These are phyloP conservation scores for Myotis planiceps DNA, from an alignment of 2,797 vertebrate genomes.

Conservation along the genomic window DNA sequence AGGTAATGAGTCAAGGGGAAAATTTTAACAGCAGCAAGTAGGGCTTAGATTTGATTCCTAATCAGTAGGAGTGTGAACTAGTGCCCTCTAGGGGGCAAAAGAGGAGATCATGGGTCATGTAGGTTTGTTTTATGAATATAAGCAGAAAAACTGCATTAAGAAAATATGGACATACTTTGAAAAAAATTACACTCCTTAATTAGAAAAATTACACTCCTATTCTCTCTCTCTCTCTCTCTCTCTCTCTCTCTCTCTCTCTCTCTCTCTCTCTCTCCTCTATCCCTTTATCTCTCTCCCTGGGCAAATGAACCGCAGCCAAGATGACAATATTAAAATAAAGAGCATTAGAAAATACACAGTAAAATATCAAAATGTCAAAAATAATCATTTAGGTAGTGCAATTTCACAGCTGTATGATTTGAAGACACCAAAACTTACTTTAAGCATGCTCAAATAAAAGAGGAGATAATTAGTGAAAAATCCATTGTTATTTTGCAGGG, in stretches of 20 bases:
- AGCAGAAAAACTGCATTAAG: not conserved
- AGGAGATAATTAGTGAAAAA: conserved; percentile 27
- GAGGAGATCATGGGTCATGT: not conserved
- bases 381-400: not conserved
- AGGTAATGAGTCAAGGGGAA: not conserved
- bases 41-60: not conserved
- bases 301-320: not conserved
- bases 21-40: not conserved
- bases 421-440: conserved; percentile 46
- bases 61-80: conserved; percentile 22
- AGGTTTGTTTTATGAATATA: not conserved
- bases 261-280: not conserved
- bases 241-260: not conserved
- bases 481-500: not conserved
- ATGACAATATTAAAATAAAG: not conserved
- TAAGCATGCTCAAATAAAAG: not conserved
- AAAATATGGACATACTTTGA: not conserved
- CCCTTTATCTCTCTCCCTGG: not conserved
- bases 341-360: not conserved
- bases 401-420: conserved; percentile 27
- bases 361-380: conserved; percentile 31
- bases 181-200: not conserved
- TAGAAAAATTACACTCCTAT: not conserved
- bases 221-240: not conserved
- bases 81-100: conserved; percentile 67